Evolutionary conservation across 2,113 vertebrate genomes (phyloP), one percentile per base, ranked within the genome.

Genomic region (Polyodon spathula): DNA sequence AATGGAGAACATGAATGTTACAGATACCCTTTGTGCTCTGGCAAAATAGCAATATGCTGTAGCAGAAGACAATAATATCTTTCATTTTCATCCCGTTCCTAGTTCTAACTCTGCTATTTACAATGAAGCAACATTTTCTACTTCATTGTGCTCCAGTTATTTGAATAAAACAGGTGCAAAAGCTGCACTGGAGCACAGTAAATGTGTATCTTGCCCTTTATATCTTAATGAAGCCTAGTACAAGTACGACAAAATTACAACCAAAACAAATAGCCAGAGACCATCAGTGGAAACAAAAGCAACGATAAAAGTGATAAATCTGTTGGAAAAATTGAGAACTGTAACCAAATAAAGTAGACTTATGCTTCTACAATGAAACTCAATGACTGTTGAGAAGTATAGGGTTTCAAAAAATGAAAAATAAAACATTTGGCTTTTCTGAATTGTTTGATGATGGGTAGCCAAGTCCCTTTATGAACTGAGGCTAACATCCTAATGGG

Each of bases 401-500:
- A 89, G 88, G 86, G 88, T 89, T 88, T 88, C 81, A 87, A 85
- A 90, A 88, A 88, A 84, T 87, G 85, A 86, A 88, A 92, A 93
- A 93, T 92, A 88, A 92, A 91, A 90, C 86, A 88, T 89, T 92
- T 91, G 87, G 91, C 90, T 90, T 94, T 92, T 90, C 76, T 78
- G 83, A 80, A 90, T 91, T 92, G 90, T 94, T 93, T 91, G 85
- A 93, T 92, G 92, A 92, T 92, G 89, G 92, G 91, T 93, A 92
- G 91, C 90, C 90, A 84, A 91, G 88, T 91, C 90, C 85, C 87
- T 93, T 92, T 90, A 92, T 92, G 88, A 89, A 93, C 88, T 88
- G 79, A 86, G 89, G 88, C 92, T 93, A 90, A 93, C 91, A 91
- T 93, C 93, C 94, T 97, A 96, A 98, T 97, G 93, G 94, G 92